Percentiles rank a stretch among this genome's conserved stretches.
phyloP scores from a whole-genome alignment of 23 tunicate genomes.

The Trididemnum nubilum region DNA sequence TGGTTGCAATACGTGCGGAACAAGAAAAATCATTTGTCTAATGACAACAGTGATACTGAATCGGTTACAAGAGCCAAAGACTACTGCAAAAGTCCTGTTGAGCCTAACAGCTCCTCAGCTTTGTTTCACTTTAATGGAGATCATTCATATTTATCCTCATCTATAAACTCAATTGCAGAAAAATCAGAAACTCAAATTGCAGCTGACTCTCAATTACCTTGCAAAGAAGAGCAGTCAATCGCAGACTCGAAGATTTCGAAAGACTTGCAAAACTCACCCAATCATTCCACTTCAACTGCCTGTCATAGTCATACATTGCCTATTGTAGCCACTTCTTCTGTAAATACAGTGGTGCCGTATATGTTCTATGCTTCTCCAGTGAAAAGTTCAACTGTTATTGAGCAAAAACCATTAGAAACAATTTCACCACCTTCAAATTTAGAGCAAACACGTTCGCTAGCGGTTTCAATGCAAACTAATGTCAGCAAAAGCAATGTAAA shows the following conservation, averaged over 20 bases:
- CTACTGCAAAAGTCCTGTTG: not conserved
- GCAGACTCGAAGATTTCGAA: too few species aligned
- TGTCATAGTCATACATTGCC: not conserved
- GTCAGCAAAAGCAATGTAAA: too few species aligned
- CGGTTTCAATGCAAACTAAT: too few species aligned
- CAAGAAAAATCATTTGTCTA: not conserved
- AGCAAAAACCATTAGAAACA: too few species aligned
- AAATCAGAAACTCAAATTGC: not conserved
- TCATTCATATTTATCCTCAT: not conserved
- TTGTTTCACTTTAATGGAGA: not conserved
- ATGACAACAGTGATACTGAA: slow-evolving; percentile 1
- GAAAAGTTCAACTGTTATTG: too few species aligned
- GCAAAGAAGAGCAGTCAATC: not conserved
- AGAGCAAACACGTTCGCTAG: too few species aligned
- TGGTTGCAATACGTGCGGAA: slow-evolving; percentile 67
- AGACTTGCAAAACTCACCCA: not conserved
- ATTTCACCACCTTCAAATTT: too few species aligned
- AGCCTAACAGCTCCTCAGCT: not conserved
- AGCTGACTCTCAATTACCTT: not conserved
- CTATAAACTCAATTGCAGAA: not conserved
- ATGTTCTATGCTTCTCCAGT: too few species aligned
- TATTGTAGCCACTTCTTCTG: too few species aligned
- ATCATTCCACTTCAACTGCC: not conserved
- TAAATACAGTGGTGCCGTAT: too few species aligned
- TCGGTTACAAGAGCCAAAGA: not conserved